phyloP scores from a whole-genome alignment of 2,797 vertebrate genomes.

The Spea hammondii region DNA sequence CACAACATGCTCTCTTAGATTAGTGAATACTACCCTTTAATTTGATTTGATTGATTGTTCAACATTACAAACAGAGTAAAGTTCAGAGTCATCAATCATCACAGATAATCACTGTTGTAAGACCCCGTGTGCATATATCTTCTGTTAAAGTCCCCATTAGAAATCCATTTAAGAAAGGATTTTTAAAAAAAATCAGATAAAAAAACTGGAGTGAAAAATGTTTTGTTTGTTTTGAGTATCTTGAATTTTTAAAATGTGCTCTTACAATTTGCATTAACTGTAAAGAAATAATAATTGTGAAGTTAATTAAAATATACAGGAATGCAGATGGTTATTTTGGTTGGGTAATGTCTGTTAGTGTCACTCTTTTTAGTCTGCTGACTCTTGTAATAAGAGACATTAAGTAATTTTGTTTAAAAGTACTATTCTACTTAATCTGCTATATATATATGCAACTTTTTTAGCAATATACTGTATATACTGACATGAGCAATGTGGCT shows the following conservation, averaged over 20 bases:
- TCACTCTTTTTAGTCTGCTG: too few relatives aligned
- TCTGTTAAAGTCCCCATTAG: conserved; percentile 26
- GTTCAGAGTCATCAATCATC: conserved; percentile 45
- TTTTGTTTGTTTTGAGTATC: conserved; percentile 27
- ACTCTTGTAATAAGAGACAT: too few relatives aligned
- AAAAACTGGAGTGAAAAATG: background rate
- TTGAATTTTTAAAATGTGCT: background rate
- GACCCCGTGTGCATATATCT: conserved; percentile 21
- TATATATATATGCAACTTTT: background rate
- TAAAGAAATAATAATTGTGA: background rate
- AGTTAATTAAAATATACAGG: conserved; percentile 6
- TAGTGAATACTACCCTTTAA: conserved; percentile 39
- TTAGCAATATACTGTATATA: too few relatives aligned
- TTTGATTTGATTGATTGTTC: conserved; percentile 48
- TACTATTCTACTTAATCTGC: too few relatives aligned
- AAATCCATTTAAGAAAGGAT: conserved; percentile 23
- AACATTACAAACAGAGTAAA: conserved; percentile 40
- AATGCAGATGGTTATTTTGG: background rate
- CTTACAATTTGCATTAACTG: background rate
- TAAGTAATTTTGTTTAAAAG: too few relatives aligned
- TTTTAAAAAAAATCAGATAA: background rate
- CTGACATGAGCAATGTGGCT: too few relatives aligned
- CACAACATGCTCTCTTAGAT: conserved; percentile 39
- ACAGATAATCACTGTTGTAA: conserved; percentile 49
- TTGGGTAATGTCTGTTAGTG: too few relatives aligned